Evolutionary conservation across 1,140 invertebrate species (phyloP).

Genomic region (Lasioglossum baleicum): DNA sequence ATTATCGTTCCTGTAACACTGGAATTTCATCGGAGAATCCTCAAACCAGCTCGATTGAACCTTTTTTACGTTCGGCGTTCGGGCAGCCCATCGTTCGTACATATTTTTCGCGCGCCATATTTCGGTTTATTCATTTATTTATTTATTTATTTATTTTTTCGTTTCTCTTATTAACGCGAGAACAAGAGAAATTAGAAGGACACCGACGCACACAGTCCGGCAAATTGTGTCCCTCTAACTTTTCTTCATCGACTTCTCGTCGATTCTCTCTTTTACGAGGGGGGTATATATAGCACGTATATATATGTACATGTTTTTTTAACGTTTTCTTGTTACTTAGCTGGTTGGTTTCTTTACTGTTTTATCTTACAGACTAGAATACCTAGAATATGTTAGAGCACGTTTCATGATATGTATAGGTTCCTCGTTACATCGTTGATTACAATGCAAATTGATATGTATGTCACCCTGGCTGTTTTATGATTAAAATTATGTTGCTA

Average conservation of each 20-base stretch:
- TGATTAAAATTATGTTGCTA: conserved; percentile 22
- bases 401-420: conserved; percentile 76
- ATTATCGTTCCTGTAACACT: not conserved
- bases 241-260: not conserved
- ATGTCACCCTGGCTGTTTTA: conserved; percentile 62
- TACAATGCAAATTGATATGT: conserved; percentile 74
- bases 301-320: conserved; percentile 21
- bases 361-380: conserved; percentile 43
- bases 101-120: not conserved
- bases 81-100: conserved; percentile 29
- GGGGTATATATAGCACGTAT: conserved; percentile 6
- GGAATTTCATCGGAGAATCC: conserved; percentile 9
- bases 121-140: not conserved
- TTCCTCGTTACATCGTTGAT: conserved; percentile 69
- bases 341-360: not conserved
- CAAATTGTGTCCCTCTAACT: conserved; percentile 9
- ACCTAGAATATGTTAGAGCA: conserved; percentile 66
- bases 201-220: not conserved
- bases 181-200: conserved; percentile 8
- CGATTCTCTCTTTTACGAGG: conserved; percentile 6
- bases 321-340: conserved; percentile 18
- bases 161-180: not conserved
- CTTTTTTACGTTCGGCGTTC: conserved; percentile 38
- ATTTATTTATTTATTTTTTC: not conserved
- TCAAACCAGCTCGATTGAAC: not conserved